Conservation (phyloP, 2,888 invertebrate genomes). For the Cantharis rufa region DNA sequence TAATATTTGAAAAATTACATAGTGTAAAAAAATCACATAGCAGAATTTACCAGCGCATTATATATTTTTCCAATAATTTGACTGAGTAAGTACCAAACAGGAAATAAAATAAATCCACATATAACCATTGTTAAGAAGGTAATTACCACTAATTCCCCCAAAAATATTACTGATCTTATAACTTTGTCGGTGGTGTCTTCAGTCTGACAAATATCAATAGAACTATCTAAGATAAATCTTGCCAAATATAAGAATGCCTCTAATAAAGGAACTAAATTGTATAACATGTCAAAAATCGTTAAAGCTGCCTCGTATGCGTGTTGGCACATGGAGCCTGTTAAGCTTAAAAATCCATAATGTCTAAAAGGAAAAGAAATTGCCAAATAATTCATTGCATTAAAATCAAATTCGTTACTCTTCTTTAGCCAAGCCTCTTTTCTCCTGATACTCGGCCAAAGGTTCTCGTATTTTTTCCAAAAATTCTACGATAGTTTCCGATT, state of each 20-base stretch:
- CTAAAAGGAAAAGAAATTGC: slow-evolving; percentile 40
- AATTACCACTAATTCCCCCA: slow-evolving; percentile 46
- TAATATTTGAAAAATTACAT: slow-evolving; percentile 14
- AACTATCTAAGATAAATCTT: slow-evolving; percentile 49
- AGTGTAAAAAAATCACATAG: slow-evolving; percentile 29
- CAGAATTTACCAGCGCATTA: background rate
- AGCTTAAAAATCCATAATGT: slow-evolving; percentile 45
- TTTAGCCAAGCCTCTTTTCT: slow-evolving; percentile 45
- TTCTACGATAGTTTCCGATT: background rate
- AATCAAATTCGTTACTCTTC: slow-evolving; percentile 42
- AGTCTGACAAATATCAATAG: slow-evolving; percentile 49
- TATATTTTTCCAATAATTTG: slow-evolving; percentile 9
- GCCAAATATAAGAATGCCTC: slow-evolving; percentile 46
- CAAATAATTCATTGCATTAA: background rate
- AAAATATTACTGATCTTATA: slow-evolving; percentile 45
- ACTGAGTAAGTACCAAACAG: slow-evolving; percentile 37
- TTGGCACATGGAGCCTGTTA: slow-evolving; percentile 46
- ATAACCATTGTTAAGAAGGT: slow-evolving; percentile 47
- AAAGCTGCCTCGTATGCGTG: slow-evolving; percentile 47
- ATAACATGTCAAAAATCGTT: slow-evolving; percentile 44
- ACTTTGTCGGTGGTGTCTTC: slow-evolving; percentile 41
- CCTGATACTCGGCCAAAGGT: slow-evolving; percentile 50
- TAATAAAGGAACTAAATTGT: slow-evolving; percentile 38
- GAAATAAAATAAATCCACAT: slow-evolving; percentile 48
- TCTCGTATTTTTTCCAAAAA: slow-evolving; percentile 41